Percentiles rank a stretch among this genome's conserved stretches.
Conservation (phyloP, 2,113 vertebrate genomes). For the Aramus guarauna region DNA sequence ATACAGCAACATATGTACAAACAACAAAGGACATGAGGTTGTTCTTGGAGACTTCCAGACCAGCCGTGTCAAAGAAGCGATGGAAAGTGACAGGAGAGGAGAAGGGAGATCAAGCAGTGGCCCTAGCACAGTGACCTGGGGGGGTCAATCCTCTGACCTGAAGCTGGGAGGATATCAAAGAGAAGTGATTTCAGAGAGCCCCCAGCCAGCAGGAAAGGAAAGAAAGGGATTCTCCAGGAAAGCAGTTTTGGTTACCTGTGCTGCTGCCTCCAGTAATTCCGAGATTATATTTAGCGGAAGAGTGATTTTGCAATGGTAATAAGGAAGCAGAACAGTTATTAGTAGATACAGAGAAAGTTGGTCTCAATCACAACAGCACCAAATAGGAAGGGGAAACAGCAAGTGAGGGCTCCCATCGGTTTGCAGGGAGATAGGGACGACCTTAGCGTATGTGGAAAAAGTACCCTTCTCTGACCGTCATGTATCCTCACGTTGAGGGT, state of each 20-base stretch:
- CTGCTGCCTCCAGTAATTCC: neutral
- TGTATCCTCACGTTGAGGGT: neutral
- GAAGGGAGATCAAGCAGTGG: neutral
- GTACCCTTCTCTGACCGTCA: neutral
- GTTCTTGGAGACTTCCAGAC: neutral
- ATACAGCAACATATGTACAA: neutral
- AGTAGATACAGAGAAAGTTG: neutral
- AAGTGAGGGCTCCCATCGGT: neutral
- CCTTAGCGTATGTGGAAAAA: neutral
- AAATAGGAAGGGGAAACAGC: neutral
- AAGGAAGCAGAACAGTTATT: neutral
- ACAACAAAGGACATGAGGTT: neutral
- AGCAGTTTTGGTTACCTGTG: neutral
- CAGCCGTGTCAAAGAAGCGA: neutral
- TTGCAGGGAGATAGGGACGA: neutral
- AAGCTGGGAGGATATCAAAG: neutral
- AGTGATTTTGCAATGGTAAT: neutral
- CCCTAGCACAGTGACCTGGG: neutral
- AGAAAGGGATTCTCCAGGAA: neutral
- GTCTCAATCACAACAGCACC: neutral
- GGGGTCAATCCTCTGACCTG: accelerated
- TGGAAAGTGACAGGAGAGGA: neutral
- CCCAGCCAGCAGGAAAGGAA: neutral
- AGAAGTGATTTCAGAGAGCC: neutral
- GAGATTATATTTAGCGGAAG: neutral